A percentile compares a stretch with the other conserved stretches of the same genome.
These are phyloP conservation scores for Abrostola triplasia DNA, from an alignment of 2,888 invertebrate genomes.

Conservation along the genomic window DNA sequence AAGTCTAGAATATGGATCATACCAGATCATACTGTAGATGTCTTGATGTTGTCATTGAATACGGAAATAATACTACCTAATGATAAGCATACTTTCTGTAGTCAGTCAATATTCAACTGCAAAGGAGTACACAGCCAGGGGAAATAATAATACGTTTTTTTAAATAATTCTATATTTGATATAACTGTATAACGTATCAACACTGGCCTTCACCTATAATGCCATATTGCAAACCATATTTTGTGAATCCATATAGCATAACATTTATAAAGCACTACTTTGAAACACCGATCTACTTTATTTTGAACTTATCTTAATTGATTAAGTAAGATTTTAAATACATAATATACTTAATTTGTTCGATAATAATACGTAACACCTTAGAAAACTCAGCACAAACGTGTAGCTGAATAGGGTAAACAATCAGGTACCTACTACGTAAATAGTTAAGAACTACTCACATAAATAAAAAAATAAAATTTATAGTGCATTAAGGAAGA, in stretches of 20 bases:
- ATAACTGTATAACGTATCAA: constrained; percentile 55
- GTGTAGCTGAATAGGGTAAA: constrained; percentile 32
- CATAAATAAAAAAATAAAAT: constrained; percentile 33
- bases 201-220: constrained; percentile 53
- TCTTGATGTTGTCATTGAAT: too few species aligned
- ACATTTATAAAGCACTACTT: constrained; percentile 55
- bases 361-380: constrained; percentile 40
- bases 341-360: constrained; percentile 45
- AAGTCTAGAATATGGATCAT: too few species aligned
- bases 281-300: constrained; percentile 48
- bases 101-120: constrained; percentile 7
- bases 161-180: constrained; percentile 67
- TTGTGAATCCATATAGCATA: constrained; percentile 46
- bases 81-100: too few species aligned
- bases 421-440: constrained; percentile 54
- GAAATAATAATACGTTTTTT: constrained; percentile 32
- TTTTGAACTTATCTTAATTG: constrained; percentile 18
- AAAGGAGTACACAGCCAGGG: neutral
- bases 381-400: constrained; percentile 21
- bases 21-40: too few species aligned
- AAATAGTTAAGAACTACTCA: constrained; percentile 37
- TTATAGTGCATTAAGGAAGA: constrained; percentile 23
- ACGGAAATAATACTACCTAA: too few species aligned
- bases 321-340: constrained; percentile 24
- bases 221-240: constrained; percentile 52